Conservation (phyloP, 1,140 invertebrate genomes). For the Drosophila murphyi region DNA sequence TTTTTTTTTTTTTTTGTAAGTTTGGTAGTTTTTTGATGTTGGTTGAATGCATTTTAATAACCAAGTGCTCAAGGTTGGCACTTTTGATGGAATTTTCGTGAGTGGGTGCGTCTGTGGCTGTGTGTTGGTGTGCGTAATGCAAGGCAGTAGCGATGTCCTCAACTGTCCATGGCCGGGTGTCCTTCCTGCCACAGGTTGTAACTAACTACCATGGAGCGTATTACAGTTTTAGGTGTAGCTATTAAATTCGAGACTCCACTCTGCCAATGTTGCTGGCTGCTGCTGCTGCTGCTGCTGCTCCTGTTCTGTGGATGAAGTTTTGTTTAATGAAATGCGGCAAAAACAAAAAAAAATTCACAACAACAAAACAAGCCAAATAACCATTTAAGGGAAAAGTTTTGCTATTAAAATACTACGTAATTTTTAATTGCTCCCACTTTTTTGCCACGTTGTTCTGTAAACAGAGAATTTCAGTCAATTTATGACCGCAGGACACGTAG, state of each 20-base stretch:
- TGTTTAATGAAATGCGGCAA: constrained; percentile 81
- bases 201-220: constrained; percentile 60
- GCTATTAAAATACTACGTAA: constrained; percentile 81
- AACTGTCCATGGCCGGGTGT: constrained; percentile 8
- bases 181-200: constrained; percentile 69
- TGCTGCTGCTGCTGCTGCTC: constrained; percentile 30
- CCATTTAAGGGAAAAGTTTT: constrained; percentile 80
- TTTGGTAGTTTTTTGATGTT: constrained; percentile 82
- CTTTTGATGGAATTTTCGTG: constrained; percentile 76
- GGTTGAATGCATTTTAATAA: constrained; percentile 82
- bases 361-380: constrained; percentile 75
- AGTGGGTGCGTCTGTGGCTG: constrained; percentile 19
- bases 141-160: constrained; percentile 48
- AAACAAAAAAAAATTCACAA: constrained; percentile 45
- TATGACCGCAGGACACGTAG: constrained; percentile 28
- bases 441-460: constrained; percentile 49
- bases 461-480: constrained; percentile 66
- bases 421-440: constrained; percentile 67
- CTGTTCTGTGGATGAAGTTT: constrained; percentile 65
- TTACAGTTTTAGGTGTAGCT: constrained; percentile 65
- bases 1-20: constrained; percentile 35
- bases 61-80: constrained; percentile 80
- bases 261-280: constrained; percentile 37
- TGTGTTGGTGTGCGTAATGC: constrained; percentile 47
- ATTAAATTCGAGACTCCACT: constrained; percentile 68